Conservation (phyloP, 2,113 vertebrate genomes). For the Papio anubis region DNA sequence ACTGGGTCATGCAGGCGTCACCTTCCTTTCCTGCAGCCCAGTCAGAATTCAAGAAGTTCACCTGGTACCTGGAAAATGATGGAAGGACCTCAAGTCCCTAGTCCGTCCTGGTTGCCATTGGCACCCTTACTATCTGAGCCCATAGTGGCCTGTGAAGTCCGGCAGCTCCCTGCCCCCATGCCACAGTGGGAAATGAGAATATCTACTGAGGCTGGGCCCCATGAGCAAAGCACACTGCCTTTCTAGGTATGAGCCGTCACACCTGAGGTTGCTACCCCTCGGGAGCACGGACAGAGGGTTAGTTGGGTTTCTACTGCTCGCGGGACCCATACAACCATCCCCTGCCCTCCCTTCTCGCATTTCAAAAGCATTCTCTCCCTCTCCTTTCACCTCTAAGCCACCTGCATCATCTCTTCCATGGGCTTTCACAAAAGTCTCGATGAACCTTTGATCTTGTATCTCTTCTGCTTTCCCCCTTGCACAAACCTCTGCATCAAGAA, state of each 20-base stretch:
- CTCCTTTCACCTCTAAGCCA: background rate
- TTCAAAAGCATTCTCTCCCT: background rate
- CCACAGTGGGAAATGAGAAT: background rate
- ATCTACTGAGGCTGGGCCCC: background rate
- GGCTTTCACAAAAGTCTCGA: background rate
- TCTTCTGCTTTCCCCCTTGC: background rate
- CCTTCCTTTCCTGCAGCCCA: background rate
- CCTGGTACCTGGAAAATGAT: background rate
- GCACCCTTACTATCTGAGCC: background rate
- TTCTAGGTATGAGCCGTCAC: background rate
- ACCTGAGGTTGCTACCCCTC: background rate
- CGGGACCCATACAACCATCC: background rate
- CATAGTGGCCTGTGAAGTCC: background rate
- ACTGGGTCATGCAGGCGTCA: background rate
- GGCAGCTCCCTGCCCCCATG: background rate
- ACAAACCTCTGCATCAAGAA: constrained; percentile 26
- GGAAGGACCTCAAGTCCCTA: background rate
- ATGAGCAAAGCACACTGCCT: background rate
- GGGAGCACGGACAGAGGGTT: background rate
- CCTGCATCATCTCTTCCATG: background rate
- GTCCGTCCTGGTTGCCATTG: background rate
- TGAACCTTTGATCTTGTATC: background rate
- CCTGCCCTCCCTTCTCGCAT: background rate
- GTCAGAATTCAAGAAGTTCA: constrained; percentile 14
- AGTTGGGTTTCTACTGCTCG: background rate